These are phyloP conservation scores for Ochropacha duplaris DNA, from an alignment of 2,888 invertebrate genomes.

Conservation along the genomic window DNA sequence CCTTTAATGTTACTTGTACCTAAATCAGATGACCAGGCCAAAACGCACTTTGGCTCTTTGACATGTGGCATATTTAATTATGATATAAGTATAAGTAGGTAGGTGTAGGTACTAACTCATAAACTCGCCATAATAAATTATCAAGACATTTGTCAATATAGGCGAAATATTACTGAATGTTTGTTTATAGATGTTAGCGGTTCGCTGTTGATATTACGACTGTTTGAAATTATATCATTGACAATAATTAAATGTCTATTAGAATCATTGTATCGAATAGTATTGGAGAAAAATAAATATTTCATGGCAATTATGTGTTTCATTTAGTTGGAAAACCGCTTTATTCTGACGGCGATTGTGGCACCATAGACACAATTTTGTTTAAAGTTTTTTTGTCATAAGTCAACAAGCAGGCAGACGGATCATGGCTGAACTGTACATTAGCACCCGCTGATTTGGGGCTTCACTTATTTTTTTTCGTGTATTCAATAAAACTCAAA, in stretches of 20 bases:
- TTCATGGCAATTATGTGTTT: conserved; percentile 42
- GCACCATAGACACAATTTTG: too few relatives aligned
- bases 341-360: too few relatives aligned
- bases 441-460: too few relatives aligned
- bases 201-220: conserved; percentile 26
- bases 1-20: too few relatives aligned
- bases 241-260: conserved; percentile 76
- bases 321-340: too few relatives aligned
- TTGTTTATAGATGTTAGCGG: conserved; percentile 12
- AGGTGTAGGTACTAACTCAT: neutral
- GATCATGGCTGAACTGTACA: too few relatives aligned
- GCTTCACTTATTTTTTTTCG: too few relatives aligned
- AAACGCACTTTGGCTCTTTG: neutral
- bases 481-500: too few relatives aligned
- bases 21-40: too few relatives aligned
- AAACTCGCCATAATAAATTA: neutral
- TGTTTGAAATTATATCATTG: conserved; percentile 54
- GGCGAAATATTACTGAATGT: neutral
- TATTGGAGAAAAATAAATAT: conserved; percentile 62
- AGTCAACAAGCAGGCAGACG: too few relatives aligned
- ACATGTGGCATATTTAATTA: neutral
- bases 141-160: neutral
- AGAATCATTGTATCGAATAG: conserved; percentile 56
- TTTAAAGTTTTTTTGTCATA: too few relatives aligned
- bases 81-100: neutral